Evolutionary conservation across 2,888 invertebrate genomes (phyloP), one percentile per base, ranked within the genome.

Genomic region (Monopis laevigella): DNA sequence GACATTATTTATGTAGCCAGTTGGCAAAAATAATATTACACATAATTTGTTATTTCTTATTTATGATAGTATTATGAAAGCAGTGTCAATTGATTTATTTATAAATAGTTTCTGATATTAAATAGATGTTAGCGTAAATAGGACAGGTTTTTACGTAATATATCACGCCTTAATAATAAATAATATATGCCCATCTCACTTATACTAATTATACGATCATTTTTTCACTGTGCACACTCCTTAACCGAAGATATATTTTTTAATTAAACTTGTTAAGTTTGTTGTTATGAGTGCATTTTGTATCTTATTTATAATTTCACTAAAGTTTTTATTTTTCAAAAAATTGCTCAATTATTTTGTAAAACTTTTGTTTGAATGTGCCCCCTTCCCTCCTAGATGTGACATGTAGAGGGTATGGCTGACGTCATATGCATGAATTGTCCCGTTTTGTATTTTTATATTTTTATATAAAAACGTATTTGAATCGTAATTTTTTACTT

Each of bases 371-470:
- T 65, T 66, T 71, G 51, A 47, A 52, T 57, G 69, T 65, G 66
- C 64, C 69, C 73, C 71, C 66, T 65, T 61, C 56, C 65, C 65
- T 62, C 62, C 60, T 65, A 62, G 64, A n/a, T 29, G 56, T 62
- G 61, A 59, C 55, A 58, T 51, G 54, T 49, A 66, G 62, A 62
- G 65, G 68, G 67, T 63, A 63, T 69, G 62, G 68, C 70, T 71
- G 62, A 56, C 65, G 58, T 6, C 11, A 11, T 29, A 11, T 29
- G 29, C 64, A 73, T 65, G 74, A 77, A 71, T 72, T 75, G 75
- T 78, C 77, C 78, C 78, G 70, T 78, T 78, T 78, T 78, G 78
- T 78, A 78, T 77, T 78, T 78, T 78, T 78, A 74, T 78, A 78
- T 78, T 78, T 78, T 78, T 78, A 78, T 78, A 78, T 75, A 68